Evolutionary conservation across 1,140 invertebrate species (phyloP), one percentile per base, ranked within the genome.

Genomic region (Maconellicoccus hirsutus): DNA sequence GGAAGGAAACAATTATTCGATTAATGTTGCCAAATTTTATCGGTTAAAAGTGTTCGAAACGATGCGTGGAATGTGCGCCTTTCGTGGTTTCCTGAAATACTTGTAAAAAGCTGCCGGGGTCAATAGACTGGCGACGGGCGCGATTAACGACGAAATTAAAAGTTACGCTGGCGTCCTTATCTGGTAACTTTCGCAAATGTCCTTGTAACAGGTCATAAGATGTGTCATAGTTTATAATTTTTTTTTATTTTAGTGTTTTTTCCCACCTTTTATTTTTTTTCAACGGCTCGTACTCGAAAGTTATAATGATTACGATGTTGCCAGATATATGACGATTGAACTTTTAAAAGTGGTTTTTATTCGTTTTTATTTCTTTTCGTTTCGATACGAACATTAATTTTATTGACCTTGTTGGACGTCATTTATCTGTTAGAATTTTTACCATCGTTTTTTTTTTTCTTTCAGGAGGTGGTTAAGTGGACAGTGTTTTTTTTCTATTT

Each of bases 11-110:
- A 52, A 52, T 52, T 52, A 52, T 52, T 52, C 42, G 42, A 52
- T 52, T 16, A 52, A 52, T 52, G 42, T 52, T 52, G 42, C 42
- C 42, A 52, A 52, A 52, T 52, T 52, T 52, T 52, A 52, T 52
- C 42, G 42, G 10, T 52, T 16, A 2, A 16, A 52, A 52, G 42
- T 52, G n/a, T n/a, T n/a, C n/a, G n/a, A n/a, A 52, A 16, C 10
- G n/a, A 52, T 52, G 42, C n/a, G 12, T 3, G n/a, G 42, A 52
- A 52, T 52, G 42, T 19, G 12, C n/a, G 42, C 3, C 6, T 52
- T 52, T 19, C 42, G n/a, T 52, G 42, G 10, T 52, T 52, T 52
- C 42, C 42, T 52, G 42, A 52, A 52, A 52, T 52, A 52, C 16
- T 52, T 52, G 42, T 19, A 19, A 19, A 52, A 52, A 52, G 42